A percentile compares a stretch with the other conserved stretches of the same genome.
Evolutionary conservation across 1,140 invertebrate genomes (phyloP).

Genomic region (Nephila pilipes): DNA sequence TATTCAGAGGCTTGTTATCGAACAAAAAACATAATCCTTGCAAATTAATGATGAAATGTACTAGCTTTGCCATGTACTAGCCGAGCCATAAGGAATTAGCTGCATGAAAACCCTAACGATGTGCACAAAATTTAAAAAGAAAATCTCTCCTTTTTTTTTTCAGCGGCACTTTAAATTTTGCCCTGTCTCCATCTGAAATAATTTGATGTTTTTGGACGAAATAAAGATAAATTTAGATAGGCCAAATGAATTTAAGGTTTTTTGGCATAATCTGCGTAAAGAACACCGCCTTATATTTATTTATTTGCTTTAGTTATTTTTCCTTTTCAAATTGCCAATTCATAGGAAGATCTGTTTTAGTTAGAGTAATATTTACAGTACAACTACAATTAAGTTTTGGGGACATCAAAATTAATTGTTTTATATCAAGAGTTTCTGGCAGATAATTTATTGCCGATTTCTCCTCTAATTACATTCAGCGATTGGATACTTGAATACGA

Average conservation of each 20-base stretch:
- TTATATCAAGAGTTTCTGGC: not conserved
- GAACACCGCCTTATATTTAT: not conserved
- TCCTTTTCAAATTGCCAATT: not conserved
- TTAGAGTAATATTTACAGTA: not conserved
- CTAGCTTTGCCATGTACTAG: no score
- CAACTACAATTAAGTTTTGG: not conserved
- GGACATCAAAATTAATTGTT: not conserved
- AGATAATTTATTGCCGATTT: not conserved
- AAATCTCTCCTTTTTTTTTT: not conserved
- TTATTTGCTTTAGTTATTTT: no score
- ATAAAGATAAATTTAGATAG: not conserved
- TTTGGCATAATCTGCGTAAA: not conserved
- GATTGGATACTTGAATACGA: not conserved
- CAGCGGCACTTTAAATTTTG: not conserved
- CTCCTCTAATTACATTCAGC: not conserved
- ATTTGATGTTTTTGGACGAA: not conserved
- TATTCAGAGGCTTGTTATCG: no score
- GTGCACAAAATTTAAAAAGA: not conserved
- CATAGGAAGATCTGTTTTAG: not conserved
- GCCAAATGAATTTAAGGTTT: not conserved
- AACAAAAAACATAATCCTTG: no score
- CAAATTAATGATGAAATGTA: no score
- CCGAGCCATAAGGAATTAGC: not conserved
- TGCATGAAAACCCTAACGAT: not conserved
- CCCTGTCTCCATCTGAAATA: not conserved